Percentiles rank a stretch among this genome's conserved stretches.
Conservation (phyloP, 1,140 invertebrate genomes). For the Drosophila malerkotliana region DNA sequence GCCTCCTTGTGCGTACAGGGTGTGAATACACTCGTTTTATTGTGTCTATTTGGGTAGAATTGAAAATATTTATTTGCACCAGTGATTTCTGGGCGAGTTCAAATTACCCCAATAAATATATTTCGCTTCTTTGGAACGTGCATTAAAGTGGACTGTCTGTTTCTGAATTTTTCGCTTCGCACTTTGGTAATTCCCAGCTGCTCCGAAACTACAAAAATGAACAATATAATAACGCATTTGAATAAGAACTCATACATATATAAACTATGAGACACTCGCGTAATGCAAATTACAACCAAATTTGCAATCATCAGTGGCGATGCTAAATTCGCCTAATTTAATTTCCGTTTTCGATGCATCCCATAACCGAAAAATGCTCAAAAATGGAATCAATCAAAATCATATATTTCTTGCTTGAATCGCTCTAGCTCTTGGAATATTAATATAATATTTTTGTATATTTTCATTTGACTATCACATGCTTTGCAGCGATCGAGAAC, state of each 20-base stretch:
- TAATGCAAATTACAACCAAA: not conserved
- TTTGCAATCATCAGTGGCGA: slow-evolving; percentile 1
- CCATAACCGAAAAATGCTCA: slow-evolving; percentile 24
- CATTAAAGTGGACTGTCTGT: not conserved
- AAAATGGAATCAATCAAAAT: slow-evolving; percentile 64
- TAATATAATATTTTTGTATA: slow-evolving; percentile 16
- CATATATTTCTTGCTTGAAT: slow-evolving; percentile 38
- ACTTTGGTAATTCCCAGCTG: slow-evolving; percentile 61
- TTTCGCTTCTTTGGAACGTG: not conserved
- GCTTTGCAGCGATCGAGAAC: slow-evolving; percentile 20
- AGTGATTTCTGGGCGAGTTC: slow-evolving; percentile 52
- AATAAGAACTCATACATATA: slow-evolving; percentile 7
- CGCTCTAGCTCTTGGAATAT: slow-evolving; percentile 6
- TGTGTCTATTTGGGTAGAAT: slow-evolving; percentile 68
- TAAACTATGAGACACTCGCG: not conserved
- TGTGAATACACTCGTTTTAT: slow-evolving; percentile 19
- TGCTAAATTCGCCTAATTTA: slow-evolving; percentile 49
- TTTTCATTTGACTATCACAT: slow-evolving; percentile 52
- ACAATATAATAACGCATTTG: slow-evolving; percentile 39
- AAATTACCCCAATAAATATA: slow-evolving; percentile 35
- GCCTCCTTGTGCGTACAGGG: slow-evolving; percentile 27
- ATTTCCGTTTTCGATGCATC: slow-evolving; percentile 53
- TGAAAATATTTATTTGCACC: slow-evolving; percentile 35
- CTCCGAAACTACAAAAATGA: slow-evolving; percentile 7
- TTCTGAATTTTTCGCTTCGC: slow-evolving; percentile 62